Base-by-base conservation (phyloP, 2,113 vertebrate species). In the Formicarius rufipectus region DNA sequence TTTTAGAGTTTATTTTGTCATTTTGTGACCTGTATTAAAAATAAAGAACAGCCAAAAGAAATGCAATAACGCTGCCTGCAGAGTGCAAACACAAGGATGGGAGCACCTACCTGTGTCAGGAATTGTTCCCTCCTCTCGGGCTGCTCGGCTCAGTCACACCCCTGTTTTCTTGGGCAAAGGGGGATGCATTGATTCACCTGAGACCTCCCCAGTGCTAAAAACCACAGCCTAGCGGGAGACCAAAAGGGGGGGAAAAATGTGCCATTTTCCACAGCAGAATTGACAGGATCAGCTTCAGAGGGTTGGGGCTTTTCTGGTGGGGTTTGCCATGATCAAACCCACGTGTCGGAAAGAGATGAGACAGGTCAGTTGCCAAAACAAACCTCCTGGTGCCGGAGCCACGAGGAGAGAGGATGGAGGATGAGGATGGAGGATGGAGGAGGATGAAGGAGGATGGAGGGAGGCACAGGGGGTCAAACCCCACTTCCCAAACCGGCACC, bases 241-340 rank as follows among this genome's bases (percentile, higher is more conserved):
- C n/a, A n/a, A n/a, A n/a, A n/a, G n/a, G n/a, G n/a, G n/a, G n/a
- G n/a, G n/a, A n/a, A n/a, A n/a, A n/a, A n/a, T n/a, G n/a, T n/a
- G n/a, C n/a, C n/a, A n/a, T 30, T 69, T 42, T 47, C 18, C 25
- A 30, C 7, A 53, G 20, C 13, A 78, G 47, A 81, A 71, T 53
- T 44, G 4, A 63, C 2, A 3, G 12, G 55, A 45, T 6, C n/a
- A 40, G 10, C 14, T 80, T 52, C 39, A 4, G 11, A 7, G 9
- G 5, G 35, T 56, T n/a, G 11, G 3, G 4, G 16, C 1, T 2
- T 23, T 31, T 2, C 1, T 31, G 23, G 23, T 14, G 37, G 3
- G 16, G 19, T 40, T 39, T 45, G 33, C 28, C 6, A 24, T 14
- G 25, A 93, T 52, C 10, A 50, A 49, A 39, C 12, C 10, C 20